Base-by-base conservation (phyloP, 2,888 invertebrate genomes). In the Isotomurus palustris region DNA sequence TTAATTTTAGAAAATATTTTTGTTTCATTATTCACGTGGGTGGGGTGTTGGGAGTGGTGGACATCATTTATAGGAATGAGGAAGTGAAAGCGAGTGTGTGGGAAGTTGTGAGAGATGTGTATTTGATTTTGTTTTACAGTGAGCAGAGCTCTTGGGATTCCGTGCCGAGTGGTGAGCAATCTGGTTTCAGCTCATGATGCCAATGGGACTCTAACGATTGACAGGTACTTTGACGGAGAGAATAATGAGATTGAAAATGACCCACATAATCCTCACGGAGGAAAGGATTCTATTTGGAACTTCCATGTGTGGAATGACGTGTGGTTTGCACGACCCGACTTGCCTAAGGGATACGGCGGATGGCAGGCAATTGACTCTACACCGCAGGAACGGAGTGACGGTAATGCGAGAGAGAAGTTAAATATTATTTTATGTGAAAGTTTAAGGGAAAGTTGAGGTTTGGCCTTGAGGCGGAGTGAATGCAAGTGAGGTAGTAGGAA, bases 331-430 rank as follows among this genome's bases (percentile, higher is more conserved):
- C 78, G 91, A 57, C 85, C 86, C 6, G 90, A 91, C 74, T 79
- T 87, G 27, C 84, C 84, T 1, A 63, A 60, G 28, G 60, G 63
- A n/a, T 89, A 86, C 73, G 88, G 88, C 1, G 91, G 91, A n/a
- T 91, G 91, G 91, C 91, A 91, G 77, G 89, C 87, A 0, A 82
- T 90, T 44, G 91, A 91, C 73, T 84, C 89, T 0, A 91, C 91
- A 0, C 90, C 91, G 0, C 90, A 90, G 74, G 88, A 90, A 74
- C 80, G 80, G 1, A 88, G 88, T 3, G 81, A 83, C 35, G 77
- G 79, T 78, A 14, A 8, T 4, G 6, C 43, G 5, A 22, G 22
- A 14, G 24, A 32, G 32, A 10, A 32, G 14, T n/a, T n/a, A n/a
- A n/a, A n/a, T n/a, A n/a, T n/a, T n/a, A n/a, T n/a, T n/a, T n/a